A percentile compares a stretch with the other conserved stretches of the same genome.
Conservation (phyloP, 2,113 vertebrate species). For the Apistogramma diplotaenia region DNA sequence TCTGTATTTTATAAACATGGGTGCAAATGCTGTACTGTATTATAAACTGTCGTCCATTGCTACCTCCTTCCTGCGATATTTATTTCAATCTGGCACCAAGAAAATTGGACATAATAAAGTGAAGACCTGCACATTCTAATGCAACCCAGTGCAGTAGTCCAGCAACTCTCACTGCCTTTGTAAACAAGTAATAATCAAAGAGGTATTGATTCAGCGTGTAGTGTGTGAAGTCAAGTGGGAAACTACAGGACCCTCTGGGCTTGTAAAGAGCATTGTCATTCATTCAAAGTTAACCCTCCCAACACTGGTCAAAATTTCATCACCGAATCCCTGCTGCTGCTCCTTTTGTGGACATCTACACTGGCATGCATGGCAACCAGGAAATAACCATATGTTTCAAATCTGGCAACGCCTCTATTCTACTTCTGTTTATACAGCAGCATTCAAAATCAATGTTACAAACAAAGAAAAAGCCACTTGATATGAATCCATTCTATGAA, state of each 20-base stretch:
- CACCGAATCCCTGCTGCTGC: background rate
- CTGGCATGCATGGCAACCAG: background rate
- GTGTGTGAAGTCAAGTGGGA: background rate
- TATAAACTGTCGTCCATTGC: background rate
- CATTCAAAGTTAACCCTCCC: background rate
- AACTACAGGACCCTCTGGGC: background rate
- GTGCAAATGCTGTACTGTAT: background rate
- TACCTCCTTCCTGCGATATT: background rate
- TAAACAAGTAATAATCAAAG: background rate
- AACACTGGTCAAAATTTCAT: background rate
- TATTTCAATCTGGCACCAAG: background rate
- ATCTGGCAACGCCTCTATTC: background rate
- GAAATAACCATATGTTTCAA: background rate
- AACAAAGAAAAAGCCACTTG: background rate
- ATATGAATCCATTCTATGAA: background rate
- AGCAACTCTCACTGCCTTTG: background rate
- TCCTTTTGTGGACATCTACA: background rate
- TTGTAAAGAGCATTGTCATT: background rate
- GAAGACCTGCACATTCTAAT: background rate
- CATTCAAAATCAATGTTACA: background rate
- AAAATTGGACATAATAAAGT: background rate
- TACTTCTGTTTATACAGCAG: background rate
- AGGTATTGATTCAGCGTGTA: background rate
- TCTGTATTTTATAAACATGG: background rate
- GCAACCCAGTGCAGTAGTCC: background rate